phyloP scores from a whole-genome alignment of 2,797 vertebrate genomes.

The Huso huso region DNA sequence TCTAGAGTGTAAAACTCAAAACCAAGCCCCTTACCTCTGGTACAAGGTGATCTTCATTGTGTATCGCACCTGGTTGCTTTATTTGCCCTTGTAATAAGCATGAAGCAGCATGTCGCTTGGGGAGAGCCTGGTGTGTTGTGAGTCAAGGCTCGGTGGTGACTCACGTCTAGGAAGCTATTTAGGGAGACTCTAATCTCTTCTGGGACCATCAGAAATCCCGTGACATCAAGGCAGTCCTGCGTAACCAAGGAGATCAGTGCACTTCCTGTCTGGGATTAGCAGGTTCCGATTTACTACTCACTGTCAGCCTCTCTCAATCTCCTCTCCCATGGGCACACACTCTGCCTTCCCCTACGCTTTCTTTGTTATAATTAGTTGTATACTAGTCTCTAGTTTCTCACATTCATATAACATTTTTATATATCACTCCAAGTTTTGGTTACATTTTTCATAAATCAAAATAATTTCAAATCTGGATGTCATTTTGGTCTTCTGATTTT shows the following conservation, averaged over 20 bases:
- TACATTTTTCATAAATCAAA: no score
- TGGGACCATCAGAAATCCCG: constrained; percentile 4
- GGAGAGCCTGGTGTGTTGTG: neutral
- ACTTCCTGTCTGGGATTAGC: constrained; percentile 1
- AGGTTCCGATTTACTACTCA: no score
- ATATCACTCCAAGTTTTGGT: no score
- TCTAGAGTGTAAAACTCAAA: constrained; percentile 1
- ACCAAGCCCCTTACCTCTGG: constrained; percentile 5
- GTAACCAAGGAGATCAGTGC: neutral
- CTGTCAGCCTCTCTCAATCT: no score
- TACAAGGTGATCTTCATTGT: constrained; percentile 10
- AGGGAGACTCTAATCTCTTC: constrained; percentile 7
- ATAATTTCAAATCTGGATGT: no score
- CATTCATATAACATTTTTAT: no score
- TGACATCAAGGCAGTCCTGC: constrained; percentile 10
- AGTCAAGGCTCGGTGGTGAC: neutral
- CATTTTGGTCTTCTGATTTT: no score
- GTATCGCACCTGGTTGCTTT: neutral
- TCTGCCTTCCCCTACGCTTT: no score
- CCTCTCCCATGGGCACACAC: no score
- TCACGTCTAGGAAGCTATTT: constrained; percentile 7
- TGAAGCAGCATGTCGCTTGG: no score
- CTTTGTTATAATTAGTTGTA: no score
- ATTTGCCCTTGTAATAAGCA: neutral
- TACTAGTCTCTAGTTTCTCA: no score